These are phyloP conservation scores for Hydrophis major DNA, from an alignment of 2,797 vertebrate genomes.

Conservation along the genomic window DNA sequence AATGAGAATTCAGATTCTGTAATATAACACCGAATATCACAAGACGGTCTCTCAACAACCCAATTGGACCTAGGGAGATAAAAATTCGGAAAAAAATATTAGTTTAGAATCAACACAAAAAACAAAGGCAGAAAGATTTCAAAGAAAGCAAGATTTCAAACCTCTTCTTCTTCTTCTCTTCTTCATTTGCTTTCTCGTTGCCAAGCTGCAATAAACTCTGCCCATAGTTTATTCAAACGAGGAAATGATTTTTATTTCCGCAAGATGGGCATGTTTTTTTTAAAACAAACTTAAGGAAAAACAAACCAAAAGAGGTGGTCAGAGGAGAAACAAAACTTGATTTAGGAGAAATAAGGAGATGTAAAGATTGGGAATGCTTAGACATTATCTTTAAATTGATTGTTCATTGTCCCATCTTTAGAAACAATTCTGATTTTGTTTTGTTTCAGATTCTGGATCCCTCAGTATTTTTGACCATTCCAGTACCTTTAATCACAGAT, in stretches of 20 bases:
- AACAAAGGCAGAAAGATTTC: no score
- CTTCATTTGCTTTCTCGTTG: neutral
- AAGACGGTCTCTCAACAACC: neutral
- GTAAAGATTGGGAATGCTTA: neutral
- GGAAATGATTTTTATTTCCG: neutral
- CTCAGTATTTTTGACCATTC: no score
- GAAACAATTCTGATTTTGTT: neutral
- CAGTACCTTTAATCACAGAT: neutral
- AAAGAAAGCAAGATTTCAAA: neutral
- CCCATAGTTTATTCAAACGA: no score
- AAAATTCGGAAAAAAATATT: neutral
- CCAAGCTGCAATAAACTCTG: neutral
- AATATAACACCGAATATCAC: neutral
- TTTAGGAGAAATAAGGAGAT: neutral
- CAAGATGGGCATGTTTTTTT: fast-evolving
- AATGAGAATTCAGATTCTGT: neutral
- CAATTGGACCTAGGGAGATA: neutral
- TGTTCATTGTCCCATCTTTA: neutral
- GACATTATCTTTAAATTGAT: neutral
- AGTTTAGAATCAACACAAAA: neutral
- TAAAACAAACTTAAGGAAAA: neutral
- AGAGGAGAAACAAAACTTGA: neutral
- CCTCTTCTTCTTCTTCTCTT: neutral
- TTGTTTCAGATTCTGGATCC: neutral
- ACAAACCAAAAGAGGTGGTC: neutral